These are phyloP conservation scores for Atherix ibis DNA, from an alignment of 2,888 invertebrate genomes.

Conservation along the genomic window DNA sequence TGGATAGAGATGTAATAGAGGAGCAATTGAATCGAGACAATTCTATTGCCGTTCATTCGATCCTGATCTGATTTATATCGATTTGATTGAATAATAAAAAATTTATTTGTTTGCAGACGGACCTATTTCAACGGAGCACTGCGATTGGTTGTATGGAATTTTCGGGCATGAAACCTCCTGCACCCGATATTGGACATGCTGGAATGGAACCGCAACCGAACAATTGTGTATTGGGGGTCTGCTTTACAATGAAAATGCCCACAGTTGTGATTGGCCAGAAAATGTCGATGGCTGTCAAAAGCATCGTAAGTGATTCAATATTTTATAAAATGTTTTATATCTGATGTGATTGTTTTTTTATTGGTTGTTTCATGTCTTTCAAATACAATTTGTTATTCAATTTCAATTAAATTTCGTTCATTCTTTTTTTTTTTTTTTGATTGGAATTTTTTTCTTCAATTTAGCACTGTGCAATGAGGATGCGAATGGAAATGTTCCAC, in stretches of 20 bases:
- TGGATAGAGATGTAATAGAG: too few species aligned
- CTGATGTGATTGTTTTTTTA: too few species aligned
- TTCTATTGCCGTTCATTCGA: too few species aligned
- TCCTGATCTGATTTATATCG: too few species aligned
- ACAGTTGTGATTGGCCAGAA: slow-evolving; percentile 89
- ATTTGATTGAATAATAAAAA: too few species aligned
- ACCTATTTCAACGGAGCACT: slow-evolving; percentile 70
- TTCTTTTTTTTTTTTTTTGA: too few species aligned
- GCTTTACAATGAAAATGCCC: slow-evolving; percentile 76
- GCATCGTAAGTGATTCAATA: slow-evolving; percentile 77
- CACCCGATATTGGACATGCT: slow-evolving; percentile 87
- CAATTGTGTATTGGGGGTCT: slow-evolving; percentile 84
- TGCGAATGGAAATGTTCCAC: slow-evolving; percentile 77
- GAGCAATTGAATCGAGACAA: too few species aligned
- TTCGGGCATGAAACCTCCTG: slow-evolving; percentile 89
- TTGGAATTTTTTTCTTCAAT: too few species aligned
- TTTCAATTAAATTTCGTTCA: too few species aligned
- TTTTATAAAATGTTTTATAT: too few species aligned
- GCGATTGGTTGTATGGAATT: slow-evolving; percentile 85
- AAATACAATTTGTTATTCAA: too few species aligned
- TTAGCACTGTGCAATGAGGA: slow-evolving; percentile 81
- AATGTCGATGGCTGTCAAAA: slow-evolving; percentile 88
- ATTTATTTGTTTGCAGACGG: slow-evolving; percentile 56
- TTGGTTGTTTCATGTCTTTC: too few species aligned
- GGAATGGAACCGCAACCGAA: slow-evolving; percentile 87